Evolutionary conservation across 2,113 vertebrate genomes (phyloP).

Genomic region (Fulica atra): DNA sequence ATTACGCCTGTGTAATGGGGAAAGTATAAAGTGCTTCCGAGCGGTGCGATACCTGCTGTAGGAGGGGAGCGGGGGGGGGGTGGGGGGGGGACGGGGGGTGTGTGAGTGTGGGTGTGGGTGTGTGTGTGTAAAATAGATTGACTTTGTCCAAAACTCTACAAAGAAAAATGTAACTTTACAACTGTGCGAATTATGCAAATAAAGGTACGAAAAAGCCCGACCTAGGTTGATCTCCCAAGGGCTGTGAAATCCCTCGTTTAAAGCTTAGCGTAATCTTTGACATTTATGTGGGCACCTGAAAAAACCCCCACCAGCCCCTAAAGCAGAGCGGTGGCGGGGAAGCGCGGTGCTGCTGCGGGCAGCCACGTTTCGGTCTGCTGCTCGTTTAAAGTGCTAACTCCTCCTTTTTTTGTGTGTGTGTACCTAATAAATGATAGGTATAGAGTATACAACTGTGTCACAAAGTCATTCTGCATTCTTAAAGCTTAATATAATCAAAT

Average conservation of each 20-base stretch:
- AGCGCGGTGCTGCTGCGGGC: background rate
- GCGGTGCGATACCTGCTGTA: background rate
- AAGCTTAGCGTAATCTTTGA: background rate
- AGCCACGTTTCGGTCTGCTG: background rate
- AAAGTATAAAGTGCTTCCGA: background rate
- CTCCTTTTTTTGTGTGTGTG: background rate
- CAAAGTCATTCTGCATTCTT: constrained; percentile 59
- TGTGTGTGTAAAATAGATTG: background rate
- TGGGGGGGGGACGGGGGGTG: background rate
- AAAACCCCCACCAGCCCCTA: background rate
- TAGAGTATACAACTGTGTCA: constrained; percentile 40
- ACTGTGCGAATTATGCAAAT: background rate
- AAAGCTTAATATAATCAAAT: constrained; percentile 70
- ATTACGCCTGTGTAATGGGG: background rate
- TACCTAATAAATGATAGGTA: background rate
- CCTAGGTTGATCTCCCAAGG: background rate
- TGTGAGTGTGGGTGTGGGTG: too few species aligned
- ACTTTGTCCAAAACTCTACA: background rate
- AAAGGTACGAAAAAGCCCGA: background rate
- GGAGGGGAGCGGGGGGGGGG: background rate
- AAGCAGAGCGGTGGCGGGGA: background rate
- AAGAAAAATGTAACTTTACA: constrained; percentile 64
- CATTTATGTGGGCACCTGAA: background rate
- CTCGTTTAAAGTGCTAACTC: constrained; percentile 14
- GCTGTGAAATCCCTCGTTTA: background rate